Conservation (phyloP, 1,140 invertebrate genomes). For the Saccostrea glomerata region DNA sequence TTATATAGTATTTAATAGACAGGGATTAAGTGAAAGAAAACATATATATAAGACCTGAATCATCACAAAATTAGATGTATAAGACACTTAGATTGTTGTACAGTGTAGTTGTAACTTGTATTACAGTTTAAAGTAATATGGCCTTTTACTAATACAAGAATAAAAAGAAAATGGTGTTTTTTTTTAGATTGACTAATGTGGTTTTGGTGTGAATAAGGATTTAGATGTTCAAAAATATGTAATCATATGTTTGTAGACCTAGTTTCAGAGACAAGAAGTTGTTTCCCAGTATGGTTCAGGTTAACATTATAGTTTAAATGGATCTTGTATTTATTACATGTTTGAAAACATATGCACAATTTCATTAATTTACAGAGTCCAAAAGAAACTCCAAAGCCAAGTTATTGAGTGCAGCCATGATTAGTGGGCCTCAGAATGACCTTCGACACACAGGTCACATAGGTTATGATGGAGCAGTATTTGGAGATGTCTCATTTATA, state of each 20-base stretch:
- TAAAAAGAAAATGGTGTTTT: too few species aligned
- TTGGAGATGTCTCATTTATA: conserved; percentile 90
- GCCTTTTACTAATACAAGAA: too few species aligned
- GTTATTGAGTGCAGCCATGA: conserved; percentile 87
- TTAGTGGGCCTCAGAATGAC: conserved; percentile 97
- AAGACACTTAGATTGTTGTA: neutral
- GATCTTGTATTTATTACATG: too few species aligned
- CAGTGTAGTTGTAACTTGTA: neutral
- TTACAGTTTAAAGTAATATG: neutral
- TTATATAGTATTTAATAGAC: neutral
- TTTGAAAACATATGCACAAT: too few species aligned
- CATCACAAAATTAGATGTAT: neutral
- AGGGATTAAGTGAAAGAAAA: neutral
- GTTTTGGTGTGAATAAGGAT: too few species aligned
- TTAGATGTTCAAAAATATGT: too few species aligned
- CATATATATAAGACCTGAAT: neutral
- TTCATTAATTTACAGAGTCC: conserved; percentile 64
- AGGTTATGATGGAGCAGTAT: conserved; percentile 96
- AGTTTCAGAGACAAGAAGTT: too few species aligned
- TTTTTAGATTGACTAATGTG: too few species aligned
- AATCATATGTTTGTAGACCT: too few species aligned
- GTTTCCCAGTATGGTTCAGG: too few species aligned
- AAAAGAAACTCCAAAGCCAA: conserved; percentile 69
- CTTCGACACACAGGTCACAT: conserved; percentile 98
- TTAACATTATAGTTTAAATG: too few species aligned